Conservation (phyloP, 2,113 vertebrate genomes). For the Pungitius pungitius region DNA sequence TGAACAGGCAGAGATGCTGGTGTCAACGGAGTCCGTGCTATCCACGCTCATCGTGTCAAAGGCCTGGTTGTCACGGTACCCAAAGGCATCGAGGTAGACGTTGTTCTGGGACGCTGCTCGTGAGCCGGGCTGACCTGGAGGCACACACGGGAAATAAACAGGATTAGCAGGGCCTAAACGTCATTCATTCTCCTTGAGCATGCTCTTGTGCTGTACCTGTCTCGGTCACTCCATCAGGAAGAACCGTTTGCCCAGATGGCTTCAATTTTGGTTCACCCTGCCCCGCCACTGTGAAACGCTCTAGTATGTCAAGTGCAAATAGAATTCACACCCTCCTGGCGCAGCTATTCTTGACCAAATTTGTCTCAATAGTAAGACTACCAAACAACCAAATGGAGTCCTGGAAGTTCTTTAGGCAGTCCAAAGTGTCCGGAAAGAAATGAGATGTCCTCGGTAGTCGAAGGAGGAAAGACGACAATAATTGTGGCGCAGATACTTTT, state of each 20-base stretch:
- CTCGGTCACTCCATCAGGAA: conserved; percentile 39
- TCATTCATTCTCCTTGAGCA: background rate
- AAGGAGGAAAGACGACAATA: conserved; percentile 6
- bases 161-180: background rate
- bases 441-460: conserved; percentile 4
- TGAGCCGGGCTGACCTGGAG: conserved; percentile 81
- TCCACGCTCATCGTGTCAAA: conserved; percentile 93
- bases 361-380: background rate
- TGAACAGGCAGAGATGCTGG: conserved; percentile 95
- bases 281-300: conserved; percentile 69
- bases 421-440: conserved; percentile 22
- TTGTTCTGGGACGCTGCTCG: conserved; percentile 90
- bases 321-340: background rate
- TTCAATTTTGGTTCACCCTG: conserved; percentile 57
- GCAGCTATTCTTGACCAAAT: background rate
- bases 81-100: conserved; percentile 90
- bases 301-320: background rate
- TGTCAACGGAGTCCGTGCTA: conserved; percentile 95
- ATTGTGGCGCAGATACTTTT: conserved; percentile 10
- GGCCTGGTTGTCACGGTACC: conserved; percentile 87
- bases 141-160: conserved; percentile 52
- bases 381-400: background rate
- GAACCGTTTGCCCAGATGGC: conserved; percentile 38
- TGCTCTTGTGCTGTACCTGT: conserved; percentile 47
- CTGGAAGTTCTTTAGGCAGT: background rate